Base-by-base conservation (phyloP, 92 coral and sea anemone species). In the Bergia puertoricense region DNA sequence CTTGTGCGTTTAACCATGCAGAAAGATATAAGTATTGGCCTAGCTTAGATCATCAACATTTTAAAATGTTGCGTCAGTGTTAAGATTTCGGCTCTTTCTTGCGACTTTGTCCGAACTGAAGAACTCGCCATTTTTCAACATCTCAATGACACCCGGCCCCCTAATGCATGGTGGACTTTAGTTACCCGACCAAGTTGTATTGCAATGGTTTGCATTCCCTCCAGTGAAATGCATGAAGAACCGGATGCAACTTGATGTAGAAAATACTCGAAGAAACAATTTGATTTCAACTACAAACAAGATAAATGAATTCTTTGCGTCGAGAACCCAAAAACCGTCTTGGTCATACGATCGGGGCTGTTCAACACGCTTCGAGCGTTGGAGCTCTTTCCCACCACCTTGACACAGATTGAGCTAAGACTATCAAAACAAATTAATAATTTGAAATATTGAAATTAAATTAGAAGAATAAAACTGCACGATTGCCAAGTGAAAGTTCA, bases 151-250 rank as follows among this genome's bases (percentile, higher is more conserved):
- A 62, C 30, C 69, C 54, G 5, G 54, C 54, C 54, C 66, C 2
- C 10, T 57, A 57, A 57, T 14, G 66, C 3, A 57, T 57, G 5
- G 4, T 0, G 23, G 22, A 16, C 1, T 18, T 16, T 62, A 83
- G 72, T 84, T 84, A 84, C 87, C 87, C 45, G 87, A 84, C 87
- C 87, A 84, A 20, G 87, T 84, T 36, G 87, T 84, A 38, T 30
- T 84, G 87, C 87, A 84, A 48, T 71, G 48, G 59, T 84, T 72
- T 7, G 67, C 87, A 72, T 84, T 84, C 43, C 87, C 87, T 36
- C 87, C 87, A 71, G 87, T 84, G 56, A 84, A 84, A 84, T 84
- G 87, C 87, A 84, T 84, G 87, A 45, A 71, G 87, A 84, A 48
- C 87, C 79, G 46, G 77, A 51, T 71, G 30, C 42, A 30, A 72